These are phyloP conservation scores for Helostoma temminkii DNA, from an alignment of 2,797 vertebrate species.

Conservation along the genomic window DNA sequence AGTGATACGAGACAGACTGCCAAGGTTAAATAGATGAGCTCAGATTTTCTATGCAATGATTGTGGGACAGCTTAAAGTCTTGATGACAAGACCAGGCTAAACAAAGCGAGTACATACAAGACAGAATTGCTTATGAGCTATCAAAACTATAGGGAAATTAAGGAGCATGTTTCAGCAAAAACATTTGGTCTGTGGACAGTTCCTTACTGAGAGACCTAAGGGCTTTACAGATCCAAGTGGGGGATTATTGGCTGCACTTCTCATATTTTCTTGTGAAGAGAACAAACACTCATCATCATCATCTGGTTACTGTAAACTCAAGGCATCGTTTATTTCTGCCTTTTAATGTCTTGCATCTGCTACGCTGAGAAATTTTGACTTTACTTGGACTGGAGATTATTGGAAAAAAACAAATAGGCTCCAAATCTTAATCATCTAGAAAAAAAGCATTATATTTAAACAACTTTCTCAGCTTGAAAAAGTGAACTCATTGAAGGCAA, in stretches of 20 bases:
- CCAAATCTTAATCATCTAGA: slow-evolving; percentile 1
- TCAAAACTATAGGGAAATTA: neutral
- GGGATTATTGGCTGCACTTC: slow-evolving; percentile 15
- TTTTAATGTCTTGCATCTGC: slow-evolving; percentile 31
- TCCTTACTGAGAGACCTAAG: too few species aligned
- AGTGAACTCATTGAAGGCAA: neutral
- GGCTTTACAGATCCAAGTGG: too few species aligned
- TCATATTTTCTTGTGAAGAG: slow-evolving; percentile 22
- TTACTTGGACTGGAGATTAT: slow-evolving; percentile 9
- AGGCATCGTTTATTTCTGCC: neutral
- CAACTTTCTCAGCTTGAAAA: neutral
- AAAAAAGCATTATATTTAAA: slow-evolving; percentile 17
- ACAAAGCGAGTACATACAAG: too few species aligned
- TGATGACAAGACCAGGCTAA: neutral
- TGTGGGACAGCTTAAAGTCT: neutral
- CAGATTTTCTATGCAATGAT: neutral
- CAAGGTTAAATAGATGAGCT: neutral
- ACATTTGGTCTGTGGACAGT: slow-evolving; percentile 14
- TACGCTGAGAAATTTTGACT: slow-evolving; percentile 22
- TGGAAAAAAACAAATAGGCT: slow-evolving; percentile 20
- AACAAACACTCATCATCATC: slow-evolving; percentile 25
- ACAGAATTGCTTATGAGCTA: too few species aligned
- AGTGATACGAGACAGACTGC: neutral
- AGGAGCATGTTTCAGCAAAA: slow-evolving; percentile 11
- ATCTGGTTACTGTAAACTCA: slow-evolving; percentile 34